Evolutionary conservation across 2,113 vertebrate genomes (phyloP), one percentile per base, ranked within the genome.

Genomic region (Platysteira castanea): DNA sequence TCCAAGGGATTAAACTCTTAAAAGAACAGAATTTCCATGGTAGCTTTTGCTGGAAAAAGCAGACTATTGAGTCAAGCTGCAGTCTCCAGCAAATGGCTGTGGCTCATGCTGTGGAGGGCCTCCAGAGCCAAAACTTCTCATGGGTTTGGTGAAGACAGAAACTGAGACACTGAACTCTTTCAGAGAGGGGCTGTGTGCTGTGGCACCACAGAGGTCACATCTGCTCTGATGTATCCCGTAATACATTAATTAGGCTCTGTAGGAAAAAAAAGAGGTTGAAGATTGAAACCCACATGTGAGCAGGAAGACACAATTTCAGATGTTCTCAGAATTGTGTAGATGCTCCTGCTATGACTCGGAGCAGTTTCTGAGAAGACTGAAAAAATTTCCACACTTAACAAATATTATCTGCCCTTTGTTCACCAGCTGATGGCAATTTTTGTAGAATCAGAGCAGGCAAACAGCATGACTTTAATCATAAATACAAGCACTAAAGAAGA

Each of bases 321-420:
- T 60, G 35, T 87, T 93, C 83, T 95, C 90, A 83, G 67, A 93
- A 83, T 87, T 39, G 56, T 82, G 65, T 21, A 49, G 70, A 73
- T 8, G 50, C 77, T 90, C 67, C 54, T 60, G 50, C 91, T 63
- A 75, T 88, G 90, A 94, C 76, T 89, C 39, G 31, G 56, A 79
- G 74, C 57, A 64, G 46, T 68, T 96, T 95, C 95, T 94, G 64
- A 94, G 93, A 96, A 94, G 35, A 56, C 19, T 52, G 41, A 79
- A 88, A 91, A 85, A 86, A 41, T 84, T 95, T 96, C 93, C 93
- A 81, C 44, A 9, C 75, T 37, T 61, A 42, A 44, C 13, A 93
- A 77, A 31, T 52, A 80, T 65, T 71, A 93, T 56, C 59, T 64
- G 83, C 33, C 69, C 37, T 81, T 92, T 92, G 93, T 54, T 92